Percentiles rank a stretch among this genome's conserved stretches.
These are phyloP conservation scores for Drosophila mimica DNA, from an alignment of 2,888 invertebrate genomes.

Conservation along the genomic window DNA sequence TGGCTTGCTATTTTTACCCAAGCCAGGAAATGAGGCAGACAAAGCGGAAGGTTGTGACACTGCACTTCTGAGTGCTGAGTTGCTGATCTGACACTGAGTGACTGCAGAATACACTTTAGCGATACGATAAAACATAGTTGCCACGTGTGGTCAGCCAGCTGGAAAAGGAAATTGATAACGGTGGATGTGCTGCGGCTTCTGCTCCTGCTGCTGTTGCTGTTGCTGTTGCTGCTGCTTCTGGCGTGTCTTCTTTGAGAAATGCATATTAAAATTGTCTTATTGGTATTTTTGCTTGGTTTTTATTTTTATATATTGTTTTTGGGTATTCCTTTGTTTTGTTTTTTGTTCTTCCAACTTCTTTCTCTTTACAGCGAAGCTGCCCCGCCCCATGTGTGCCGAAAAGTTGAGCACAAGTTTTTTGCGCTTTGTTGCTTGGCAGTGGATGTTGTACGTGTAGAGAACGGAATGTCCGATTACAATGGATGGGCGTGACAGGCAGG, in stretches of 20 bases:
- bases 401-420: slow-evolving; percentile 59
- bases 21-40: slow-evolving; percentile 35
- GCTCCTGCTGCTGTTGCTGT: slow-evolving; percentile 1
- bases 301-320: slow-evolving; percentile 10
- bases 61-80: slow-evolving; percentile 13
- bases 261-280: slow-evolving; percentile 73
- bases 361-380: neutral
- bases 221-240: slow-evolving; percentile 7
- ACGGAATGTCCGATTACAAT: slow-evolving; percentile 66
- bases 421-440: slow-evolving; percentile 31
- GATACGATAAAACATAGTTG: neutral
- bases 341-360: slow-evolving; percentile 4
- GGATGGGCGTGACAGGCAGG: slow-evolving; percentile 42
- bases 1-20: slow-evolving; percentile 36
- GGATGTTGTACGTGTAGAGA: slow-evolving; percentile 19
- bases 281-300: slow-evolving; percentile 24
- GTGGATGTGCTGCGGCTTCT: slow-evolving; percentile 1
- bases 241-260: slow-evolving; percentile 62
- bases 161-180: slow-evolving; percentile 25
- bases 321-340: neutral
- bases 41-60: slow-evolving; percentile 50
- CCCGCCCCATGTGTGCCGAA: slow-evolving; percentile 16
- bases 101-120: slow-evolving; percentile 6
- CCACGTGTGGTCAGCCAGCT: slow-evolving; percentile 26
- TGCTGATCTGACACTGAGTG: slow-evolving; percentile 10